Conservation (phyloP, 35 echinoderm and acorn worm genomes). For the Lytechinus pictus region DNA sequence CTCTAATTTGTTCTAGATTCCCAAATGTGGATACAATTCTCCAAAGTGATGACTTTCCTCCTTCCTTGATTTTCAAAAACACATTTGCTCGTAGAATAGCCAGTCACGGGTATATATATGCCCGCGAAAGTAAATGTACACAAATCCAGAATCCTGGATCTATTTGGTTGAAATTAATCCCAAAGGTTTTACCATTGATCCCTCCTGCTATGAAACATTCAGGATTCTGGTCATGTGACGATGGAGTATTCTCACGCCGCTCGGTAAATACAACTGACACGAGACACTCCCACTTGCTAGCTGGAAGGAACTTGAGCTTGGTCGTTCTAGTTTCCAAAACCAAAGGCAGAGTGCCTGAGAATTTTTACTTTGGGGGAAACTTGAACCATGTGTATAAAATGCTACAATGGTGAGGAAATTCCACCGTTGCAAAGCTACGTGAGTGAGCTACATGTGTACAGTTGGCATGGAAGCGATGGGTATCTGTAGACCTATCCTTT, state of each 20-base stretch:
- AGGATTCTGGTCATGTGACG: neutral
- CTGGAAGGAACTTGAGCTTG: neutral
- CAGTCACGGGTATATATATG: neutral
- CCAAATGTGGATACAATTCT: neutral
- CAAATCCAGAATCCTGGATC: neutral
- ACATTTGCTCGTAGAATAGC: neutral
- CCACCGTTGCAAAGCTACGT: neutral
- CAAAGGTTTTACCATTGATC: neutral
- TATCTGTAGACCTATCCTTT: neutral
- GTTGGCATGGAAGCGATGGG: neutral
- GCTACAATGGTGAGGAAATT: neutral
- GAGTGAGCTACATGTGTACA: neutral
- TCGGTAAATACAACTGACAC: neutral
- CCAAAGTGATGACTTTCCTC: neutral
- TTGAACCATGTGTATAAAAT: neutral
- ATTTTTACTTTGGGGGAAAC: constrained; percentile 11
- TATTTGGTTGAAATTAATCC: neutral
- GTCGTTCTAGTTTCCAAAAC: neutral
- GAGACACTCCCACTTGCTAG: neutral
- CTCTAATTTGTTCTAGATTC: neutral
- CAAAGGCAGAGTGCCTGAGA: neutral
- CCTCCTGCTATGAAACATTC: neutral
- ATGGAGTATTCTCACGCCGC: neutral
- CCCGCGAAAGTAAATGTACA: neutral
- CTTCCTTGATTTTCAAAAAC: neutral